A percentile compares a stretch with the other conserved stretches of the same genome.
Conservation (phyloP, 2,888 invertebrate genomes). For the Micropterix aruncella region DNA sequence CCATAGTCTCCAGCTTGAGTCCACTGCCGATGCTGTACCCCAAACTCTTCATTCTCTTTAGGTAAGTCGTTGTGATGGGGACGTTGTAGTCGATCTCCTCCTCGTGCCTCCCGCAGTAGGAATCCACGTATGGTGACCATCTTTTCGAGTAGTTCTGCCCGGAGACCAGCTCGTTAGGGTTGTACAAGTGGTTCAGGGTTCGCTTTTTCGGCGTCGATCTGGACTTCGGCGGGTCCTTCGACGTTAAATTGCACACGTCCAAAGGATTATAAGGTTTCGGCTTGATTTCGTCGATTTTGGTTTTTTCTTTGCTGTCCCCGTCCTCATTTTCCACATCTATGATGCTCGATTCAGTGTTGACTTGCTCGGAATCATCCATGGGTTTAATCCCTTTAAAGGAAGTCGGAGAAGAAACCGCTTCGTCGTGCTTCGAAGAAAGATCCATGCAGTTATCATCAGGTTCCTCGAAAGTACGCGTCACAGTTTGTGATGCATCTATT, state of each 20-base stretch:
- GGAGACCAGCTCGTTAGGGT: slow-evolving; percentile 22
- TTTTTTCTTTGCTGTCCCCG: slow-evolving; percentile 18
- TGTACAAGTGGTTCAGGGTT: slow-evolving; percentile 21
- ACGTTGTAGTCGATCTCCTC: slow-evolving; percentile 66
- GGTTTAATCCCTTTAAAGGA: slow-evolving; percentile 1
- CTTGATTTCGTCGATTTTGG: slow-evolving; percentile 9
- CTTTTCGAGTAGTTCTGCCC: slow-evolving; percentile 39
- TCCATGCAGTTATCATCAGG: slow-evolving; percentile 1
- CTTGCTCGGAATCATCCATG: background rate
- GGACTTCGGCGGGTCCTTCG: slow-evolving; percentile 42
- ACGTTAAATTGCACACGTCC: slow-evolving; percentile 46
- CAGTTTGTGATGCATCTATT: slow-evolving; percentile 24
- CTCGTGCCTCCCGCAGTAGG: slow-evolving; percentile 17
- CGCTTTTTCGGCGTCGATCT: slow-evolving; percentile 33
- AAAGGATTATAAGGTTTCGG: slow-evolving; percentile 34
- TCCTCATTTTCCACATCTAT: slow-evolving; percentile 11
- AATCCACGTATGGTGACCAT: slow-evolving; percentile 39
- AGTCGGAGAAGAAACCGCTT: background rate
- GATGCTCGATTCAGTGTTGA: slow-evolving; percentile 13
- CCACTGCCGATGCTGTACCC: slow-evolving; percentile 48
- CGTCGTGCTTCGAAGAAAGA: background rate
- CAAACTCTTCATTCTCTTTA: slow-evolving; percentile 70
- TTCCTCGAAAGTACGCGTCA: background rate
- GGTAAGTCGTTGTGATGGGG: slow-evolving; percentile 80
- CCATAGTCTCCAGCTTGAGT: slow-evolving; percentile 42